A percentile compares a stretch with the other conserved stretches of the same genome.
These are phyloP conservation scores for Silurus aristotelis DNA, from an alignment of 2,797 vertebrate species.

Conservation along the genomic window DNA sequence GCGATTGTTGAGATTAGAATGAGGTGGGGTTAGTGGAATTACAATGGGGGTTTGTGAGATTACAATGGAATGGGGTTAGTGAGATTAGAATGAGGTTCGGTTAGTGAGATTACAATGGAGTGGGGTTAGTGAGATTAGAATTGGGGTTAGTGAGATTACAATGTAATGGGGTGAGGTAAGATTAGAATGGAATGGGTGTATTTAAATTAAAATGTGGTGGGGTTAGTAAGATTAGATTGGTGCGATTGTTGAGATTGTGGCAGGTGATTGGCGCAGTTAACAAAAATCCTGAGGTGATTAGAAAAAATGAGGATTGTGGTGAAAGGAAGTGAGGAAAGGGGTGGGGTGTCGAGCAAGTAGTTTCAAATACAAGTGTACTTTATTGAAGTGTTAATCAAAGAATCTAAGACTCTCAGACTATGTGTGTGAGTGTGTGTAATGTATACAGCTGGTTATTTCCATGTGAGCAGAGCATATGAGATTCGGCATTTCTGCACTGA, in stretches of 20 bases:
- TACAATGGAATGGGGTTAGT: not conserved
- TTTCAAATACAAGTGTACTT: not conserved
- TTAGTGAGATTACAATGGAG: not conserved
- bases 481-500: slow-evolving; percentile 13
- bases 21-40: not conserved
- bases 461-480: slow-evolving; percentile 21
- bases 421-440: not conserved
- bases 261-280: not conserved
- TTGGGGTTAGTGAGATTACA: not conserved
- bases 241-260: too few relatives aligned
- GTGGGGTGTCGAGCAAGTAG: not conserved
- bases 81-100: not conserved
- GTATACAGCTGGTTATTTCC: not conserved
- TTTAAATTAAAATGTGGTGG: too few relatives aligned
- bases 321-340: not conserved
- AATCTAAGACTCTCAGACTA: not conserved
- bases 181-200: not conserved
- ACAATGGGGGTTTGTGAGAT: not conserved
- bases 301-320: not conserved
- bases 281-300: not conserved
- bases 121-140: not conserved
- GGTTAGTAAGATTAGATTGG: too few relatives aligned
- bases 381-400: not conserved
- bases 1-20: not conserved
- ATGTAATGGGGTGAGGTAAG: not conserved